Conservation (phyloP, 2,113 vertebrate species). For the Corythaixoides concolor region DNA sequence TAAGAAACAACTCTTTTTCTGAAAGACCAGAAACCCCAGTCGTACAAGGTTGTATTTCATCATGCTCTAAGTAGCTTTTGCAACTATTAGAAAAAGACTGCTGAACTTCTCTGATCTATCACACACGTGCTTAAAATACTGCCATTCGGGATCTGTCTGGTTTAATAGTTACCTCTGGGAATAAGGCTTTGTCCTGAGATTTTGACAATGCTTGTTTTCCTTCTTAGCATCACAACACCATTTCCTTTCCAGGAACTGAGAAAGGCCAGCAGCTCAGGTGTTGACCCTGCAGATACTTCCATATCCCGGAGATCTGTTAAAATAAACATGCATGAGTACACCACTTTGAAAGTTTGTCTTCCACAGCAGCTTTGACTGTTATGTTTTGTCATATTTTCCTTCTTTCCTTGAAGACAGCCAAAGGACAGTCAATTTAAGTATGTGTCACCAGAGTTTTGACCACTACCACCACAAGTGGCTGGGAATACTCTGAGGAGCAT, state of each 20-base stretch:
- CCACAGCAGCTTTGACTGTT: background rate
- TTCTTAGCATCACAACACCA: background rate
- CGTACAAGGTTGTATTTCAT: background rate
- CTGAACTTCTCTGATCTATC: background rate
- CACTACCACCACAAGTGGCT: background rate
- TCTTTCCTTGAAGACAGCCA: background rate
- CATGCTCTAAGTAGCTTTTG: background rate
- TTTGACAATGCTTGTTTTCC: constrained; percentile 21
- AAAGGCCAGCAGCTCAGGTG: constrained; percentile 21
- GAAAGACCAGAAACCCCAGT: background rate
- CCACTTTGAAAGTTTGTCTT: background rate
- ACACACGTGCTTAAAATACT: background rate
- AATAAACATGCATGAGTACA: background rate
- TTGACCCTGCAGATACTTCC: background rate
- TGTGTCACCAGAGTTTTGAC: accelerated
- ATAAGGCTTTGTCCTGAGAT: constrained; percentile 9
- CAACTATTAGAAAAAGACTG: background rate
- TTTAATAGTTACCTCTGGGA: constrained; percentile 35
- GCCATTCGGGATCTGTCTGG: background rate
- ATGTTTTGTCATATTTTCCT: background rate
- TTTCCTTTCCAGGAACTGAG: constrained; percentile 31
- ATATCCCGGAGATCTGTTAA: background rate
- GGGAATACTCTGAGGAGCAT: accelerated
- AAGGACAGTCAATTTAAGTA: accelerated
- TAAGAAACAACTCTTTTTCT: background rate